phyloP scores from a whole-genome alignment of 2,888 invertebrate genomes.

The Lasioglossum marginatum region DNA sequence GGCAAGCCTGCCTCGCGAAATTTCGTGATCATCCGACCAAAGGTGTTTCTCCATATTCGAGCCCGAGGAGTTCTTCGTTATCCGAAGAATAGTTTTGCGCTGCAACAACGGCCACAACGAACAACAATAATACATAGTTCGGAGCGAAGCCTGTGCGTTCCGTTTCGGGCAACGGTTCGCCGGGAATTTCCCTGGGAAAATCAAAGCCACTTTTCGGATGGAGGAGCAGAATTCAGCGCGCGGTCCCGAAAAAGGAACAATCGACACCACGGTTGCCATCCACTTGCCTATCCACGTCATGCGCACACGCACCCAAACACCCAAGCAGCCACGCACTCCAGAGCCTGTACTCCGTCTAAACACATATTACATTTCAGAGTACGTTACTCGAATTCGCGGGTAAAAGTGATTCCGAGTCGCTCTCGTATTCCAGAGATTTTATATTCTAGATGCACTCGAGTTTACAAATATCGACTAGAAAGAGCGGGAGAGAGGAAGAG shows the following conservation, averaged over 20 bases:
- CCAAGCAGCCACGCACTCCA: not conserved
- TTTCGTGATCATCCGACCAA: not conserved
- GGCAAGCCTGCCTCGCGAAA: constrained; percentile 2
- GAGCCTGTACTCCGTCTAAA: constrained; percentile 48
- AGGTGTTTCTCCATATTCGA: not conserved
- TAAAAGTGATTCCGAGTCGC: constrained; percentile 64
- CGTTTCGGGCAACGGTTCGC: not conserved
- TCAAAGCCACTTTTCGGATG: constrained; percentile 5
- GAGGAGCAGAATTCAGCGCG: constrained; percentile 8
- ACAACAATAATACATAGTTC: not conserved
- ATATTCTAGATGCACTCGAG: constrained; percentile 60
- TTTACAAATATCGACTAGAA: constrained; percentile 61
- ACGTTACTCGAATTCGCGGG: constrained; percentile 63
- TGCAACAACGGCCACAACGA: not conserved
- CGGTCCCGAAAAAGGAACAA: constrained; percentile 59
- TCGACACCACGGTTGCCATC: constrained; percentile 55
- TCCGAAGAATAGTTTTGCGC: not conserved
- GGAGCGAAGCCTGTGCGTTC: not conserved
- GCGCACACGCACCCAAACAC: constrained; percentile 25
- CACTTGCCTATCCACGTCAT: constrained; percentile 60
- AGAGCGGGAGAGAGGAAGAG: not conserved
- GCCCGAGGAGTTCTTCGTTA: not conserved
- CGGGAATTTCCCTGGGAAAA: constrained; percentile 2
- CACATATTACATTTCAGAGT: constrained; percentile 63
- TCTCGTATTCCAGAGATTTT: constrained; percentile 56